Base-by-base conservation (phyloP, 2,888 invertebrate genomes). In the Campoletis raptor region DNA sequence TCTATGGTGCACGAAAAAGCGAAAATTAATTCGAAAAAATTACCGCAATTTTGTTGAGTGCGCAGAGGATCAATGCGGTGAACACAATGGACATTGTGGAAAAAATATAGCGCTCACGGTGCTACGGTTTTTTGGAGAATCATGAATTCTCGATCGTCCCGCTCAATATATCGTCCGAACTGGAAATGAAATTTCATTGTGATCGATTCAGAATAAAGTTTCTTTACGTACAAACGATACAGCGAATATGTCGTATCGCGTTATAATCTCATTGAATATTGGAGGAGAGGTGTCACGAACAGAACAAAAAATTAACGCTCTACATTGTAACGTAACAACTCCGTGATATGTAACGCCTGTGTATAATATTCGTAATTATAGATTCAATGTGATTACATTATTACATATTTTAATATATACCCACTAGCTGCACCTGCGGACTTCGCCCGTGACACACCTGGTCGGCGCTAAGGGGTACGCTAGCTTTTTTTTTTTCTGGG, bases 21-120 rank as follows among this genome's bases (percentile, higher is more conserved):
- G 30, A 6, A 18, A 74, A 61, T 36, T 2, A 48, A 24, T 61
- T 61, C 5, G 7, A 37, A 64, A 40, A 66, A 73, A 54, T 12
- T 78, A 86, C 86, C 86, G 69, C 45, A 24, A 42, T 67, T 66
- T 52, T 21, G 21, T 30, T 15, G 6, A 81, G 18, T n/a, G 72
- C 80, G 48, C 70, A 77, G 12, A 85, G 21, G 21, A 70, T 24
- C 1, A 79, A 45, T 45, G 54, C 85, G 9, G 36, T 10, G 36
- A 37, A 37, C 18, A 45, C 8, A 52, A 83, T 8, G 52, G 67
- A 73, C 83, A 86, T 86, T 24, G 36, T 79, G 10, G 15, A 45
- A 8, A 30, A 64, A 37, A 67, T 18, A 37, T 30, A 30, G 30
- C 24, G 37, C 10, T 79, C 64, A 40, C 40, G 18, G 7, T 57